Evolutionary conservation across 2,888 invertebrate genomes (phyloP).

Genomic region (Hetaerina titia): DNA sequence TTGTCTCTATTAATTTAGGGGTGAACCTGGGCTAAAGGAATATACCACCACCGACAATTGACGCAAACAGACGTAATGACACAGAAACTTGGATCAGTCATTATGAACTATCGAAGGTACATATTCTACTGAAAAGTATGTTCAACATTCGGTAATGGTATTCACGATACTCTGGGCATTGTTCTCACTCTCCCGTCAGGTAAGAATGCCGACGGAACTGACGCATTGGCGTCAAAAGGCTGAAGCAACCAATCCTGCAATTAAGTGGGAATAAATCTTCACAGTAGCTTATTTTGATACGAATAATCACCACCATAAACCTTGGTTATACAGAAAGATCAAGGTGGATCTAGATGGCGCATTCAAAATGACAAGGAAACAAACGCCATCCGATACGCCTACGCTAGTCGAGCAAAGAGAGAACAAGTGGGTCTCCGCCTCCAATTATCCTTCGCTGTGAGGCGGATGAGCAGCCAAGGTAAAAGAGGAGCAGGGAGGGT

Average conservation of each 20-base stretch:
- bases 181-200: neutral
- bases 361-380: neutral
- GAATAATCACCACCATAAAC: constrained; percentile 17
- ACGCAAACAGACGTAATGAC: too few relatives aligned
- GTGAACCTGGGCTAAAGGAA: too few relatives aligned
- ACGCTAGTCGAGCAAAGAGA: constrained; percentile 30
- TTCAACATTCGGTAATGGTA: neutral
- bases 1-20: too few relatives aligned
- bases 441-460: constrained; percentile 48
- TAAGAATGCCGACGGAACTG: neutral
- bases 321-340: constrained; percentile 13
- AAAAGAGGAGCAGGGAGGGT: neutral
- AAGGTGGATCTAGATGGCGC: neutral
- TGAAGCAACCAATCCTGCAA: neutral
- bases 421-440: constrained; percentile 32
- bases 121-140: neutral
- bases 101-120: too few relatives aligned
- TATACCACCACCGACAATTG: too few relatives aligned
- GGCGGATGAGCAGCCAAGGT: constrained; percentile 35
- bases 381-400: neutral
- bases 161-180: neutral
- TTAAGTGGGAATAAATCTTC: constrained; percentile 23
- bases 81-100: too few relatives aligned
- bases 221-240: neutral
- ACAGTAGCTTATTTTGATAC: constrained; percentile 2